Evolutionary conservation across 2,797 vertebrate genomes (phyloP).

Genomic region (Enteromius treurensis): DNA sequence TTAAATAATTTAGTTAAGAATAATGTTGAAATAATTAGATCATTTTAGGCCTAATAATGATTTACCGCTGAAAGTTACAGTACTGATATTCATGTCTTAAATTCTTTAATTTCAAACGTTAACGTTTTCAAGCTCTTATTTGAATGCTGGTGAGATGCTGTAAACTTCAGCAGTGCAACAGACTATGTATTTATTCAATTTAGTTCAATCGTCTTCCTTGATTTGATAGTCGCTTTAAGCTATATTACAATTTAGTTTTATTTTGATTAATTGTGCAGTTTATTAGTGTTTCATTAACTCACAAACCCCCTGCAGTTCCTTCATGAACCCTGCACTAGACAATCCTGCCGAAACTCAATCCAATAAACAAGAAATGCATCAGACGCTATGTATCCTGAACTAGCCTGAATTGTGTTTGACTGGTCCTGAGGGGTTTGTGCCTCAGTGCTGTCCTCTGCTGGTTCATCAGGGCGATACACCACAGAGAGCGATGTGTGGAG

Average conservation of each 20-base stretch:
- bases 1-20: too few relatives aligned
- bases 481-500: constrained; percentile 96
- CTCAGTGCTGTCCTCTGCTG: constrained; percentile 73
- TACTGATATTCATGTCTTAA: background rate
- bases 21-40: background rate
- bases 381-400: background rate
- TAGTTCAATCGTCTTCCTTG: background rate
- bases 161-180: background rate
- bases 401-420: background rate
- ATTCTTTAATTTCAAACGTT: background rate
- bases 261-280: background rate
- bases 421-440: background rate
- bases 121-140: background rate
- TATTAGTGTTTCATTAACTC: background rate
- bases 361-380: background rate
- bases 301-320: background rate
- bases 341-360: background rate
- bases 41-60: background rate
- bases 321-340: background rate
- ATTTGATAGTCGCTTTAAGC: background rate
- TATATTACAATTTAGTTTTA: background rate
- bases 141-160: background rate
- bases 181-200: background rate
- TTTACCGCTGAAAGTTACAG: background rate
- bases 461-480: constrained; percentile 86